Evolutionary conservation across 2,888 invertebrate genomes (phyloP).

Genomic region (Lithophane leautieri): DNA sequence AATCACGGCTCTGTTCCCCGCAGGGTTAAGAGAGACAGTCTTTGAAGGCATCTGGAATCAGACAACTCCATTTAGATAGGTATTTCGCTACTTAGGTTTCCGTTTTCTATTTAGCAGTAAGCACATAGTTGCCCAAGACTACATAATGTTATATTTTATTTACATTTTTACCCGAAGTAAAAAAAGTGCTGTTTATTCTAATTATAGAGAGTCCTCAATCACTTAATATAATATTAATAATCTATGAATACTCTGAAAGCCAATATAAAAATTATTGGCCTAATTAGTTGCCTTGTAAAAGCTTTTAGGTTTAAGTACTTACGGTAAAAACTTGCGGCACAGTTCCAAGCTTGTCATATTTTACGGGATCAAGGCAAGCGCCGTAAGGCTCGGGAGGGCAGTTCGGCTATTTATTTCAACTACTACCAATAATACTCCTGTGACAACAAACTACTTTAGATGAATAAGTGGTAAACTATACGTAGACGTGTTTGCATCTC

Average conservation of each 20-base stretch:
- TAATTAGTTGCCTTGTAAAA: constrained; percentile 22
- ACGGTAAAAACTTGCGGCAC: constrained; percentile 23
- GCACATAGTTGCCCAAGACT: background rate
- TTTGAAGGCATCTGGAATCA: background rate
- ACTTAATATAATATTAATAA: background rate
- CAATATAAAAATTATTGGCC: constrained; percentile 16
- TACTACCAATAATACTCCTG: constrained; percentile 20
- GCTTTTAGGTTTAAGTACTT: constrained; percentile 20
- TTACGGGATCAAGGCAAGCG: constrained; percentile 23
- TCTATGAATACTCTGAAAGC: background rate
- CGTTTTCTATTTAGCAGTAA: background rate
- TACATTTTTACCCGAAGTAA: background rate
- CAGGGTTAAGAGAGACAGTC: too few species aligned
- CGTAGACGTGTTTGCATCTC: background rate
- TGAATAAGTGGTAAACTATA: background rate
- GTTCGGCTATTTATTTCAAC: constrained; percentile 18
- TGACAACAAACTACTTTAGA: background rate
- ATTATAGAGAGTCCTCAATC: constrained; percentile 1
- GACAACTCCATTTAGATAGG: background rate
- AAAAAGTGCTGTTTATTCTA: background rate
- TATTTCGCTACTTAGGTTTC: background rate
- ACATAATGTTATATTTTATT: background rate
- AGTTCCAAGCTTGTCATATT: constrained; percentile 25
- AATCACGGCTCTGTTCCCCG: too few species aligned
- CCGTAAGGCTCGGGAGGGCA: background rate